Percentiles rank a stretch among this genome's conserved stretches.
phyloP scores from a whole-genome alignment of 2,888 invertebrate species.

The Phlogophora meticulosa region DNA sequence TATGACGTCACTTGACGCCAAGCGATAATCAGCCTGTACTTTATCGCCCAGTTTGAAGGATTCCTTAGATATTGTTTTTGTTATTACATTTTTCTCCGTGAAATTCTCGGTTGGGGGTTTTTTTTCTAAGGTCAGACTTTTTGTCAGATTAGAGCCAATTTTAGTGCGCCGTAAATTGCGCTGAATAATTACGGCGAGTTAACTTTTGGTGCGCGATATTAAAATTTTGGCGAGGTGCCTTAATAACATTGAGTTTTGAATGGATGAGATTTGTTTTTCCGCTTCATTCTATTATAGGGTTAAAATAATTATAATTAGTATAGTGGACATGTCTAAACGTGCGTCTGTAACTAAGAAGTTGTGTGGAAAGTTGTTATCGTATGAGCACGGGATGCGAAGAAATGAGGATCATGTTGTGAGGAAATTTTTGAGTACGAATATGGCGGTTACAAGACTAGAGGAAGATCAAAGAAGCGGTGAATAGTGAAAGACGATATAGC shows the following conservation, averaged over 20 bases:
- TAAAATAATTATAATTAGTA: slow-evolving; percentile 40
- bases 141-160: slow-evolving; percentile 61
- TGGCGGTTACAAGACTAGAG: too few species aligned
- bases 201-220: slow-evolving; percentile 64
- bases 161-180: slow-evolving; percentile 62
- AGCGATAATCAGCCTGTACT: slow-evolving; percentile 76
- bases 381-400: too few species aligned
- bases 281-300: slow-evolving; percentile 36
- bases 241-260: slow-evolving; percentile 57
- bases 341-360: too few species aligned
- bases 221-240: slow-evolving; percentile 56
- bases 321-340: too few species aligned
- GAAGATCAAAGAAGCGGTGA: too few species aligned
- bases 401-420: too few species aligned
- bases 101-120: slow-evolving; percentile 50
- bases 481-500: too few species aligned
- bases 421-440: too few species aligned
- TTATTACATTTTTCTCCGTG: slow-evolving; percentile 67
- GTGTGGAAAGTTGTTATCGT: too few species aligned
- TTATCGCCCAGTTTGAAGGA: slow-evolving; percentile 74
- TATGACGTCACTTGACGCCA: slow-evolving; percentile 79
- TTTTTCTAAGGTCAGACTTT: slow-evolving; percentile 64
- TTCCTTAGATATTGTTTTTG: slow-evolving; percentile 73
- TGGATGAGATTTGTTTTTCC: slow-evolving; percentile 44
- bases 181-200: slow-evolving; percentile 61